Evolutionary conservation across 1,140 invertebrate species (phyloP).

Genomic region (Ooceraea biroi): DNA sequence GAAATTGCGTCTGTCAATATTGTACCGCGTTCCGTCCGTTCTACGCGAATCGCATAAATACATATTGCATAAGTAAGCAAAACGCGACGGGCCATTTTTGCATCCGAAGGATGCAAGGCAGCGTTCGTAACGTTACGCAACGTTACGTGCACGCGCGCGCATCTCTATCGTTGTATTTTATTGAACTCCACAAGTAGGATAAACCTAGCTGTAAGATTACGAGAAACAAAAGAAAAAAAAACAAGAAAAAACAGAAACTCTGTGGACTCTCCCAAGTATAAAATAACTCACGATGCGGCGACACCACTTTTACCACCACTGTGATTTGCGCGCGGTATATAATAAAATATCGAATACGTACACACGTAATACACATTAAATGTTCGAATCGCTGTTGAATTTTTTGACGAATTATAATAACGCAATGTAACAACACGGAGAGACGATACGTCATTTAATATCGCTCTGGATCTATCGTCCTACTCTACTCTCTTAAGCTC

Average conservation of each 20-base stretch:
- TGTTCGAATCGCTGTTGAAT: conserved; percentile 59
- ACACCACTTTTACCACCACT: conserved; percentile 33
- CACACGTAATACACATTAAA: conserved; percentile 35
- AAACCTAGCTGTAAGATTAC: conserved; percentile 41
- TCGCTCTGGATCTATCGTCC: conserved; percentile 45
- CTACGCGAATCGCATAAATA: conserved; percentile 35
- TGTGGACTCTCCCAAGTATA: conserved; percentile 14
- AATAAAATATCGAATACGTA: conserved; percentile 13
- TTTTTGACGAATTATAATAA: conserved; percentile 55
- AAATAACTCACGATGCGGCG: conserved; percentile 19
- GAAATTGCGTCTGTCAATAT: not conserved
- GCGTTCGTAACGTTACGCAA: conserved; percentile 1
- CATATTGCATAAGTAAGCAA: conserved; percentile 11
- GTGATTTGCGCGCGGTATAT: conserved; percentile 44
- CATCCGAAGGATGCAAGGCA: not conserved
- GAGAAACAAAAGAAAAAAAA: conserved; percentile 23
- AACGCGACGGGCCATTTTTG: conserved; percentile 37
- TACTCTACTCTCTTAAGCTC: conserved; percentile 32
- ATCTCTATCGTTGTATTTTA: conserved; percentile 44
- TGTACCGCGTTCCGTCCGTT: conserved; percentile 8
- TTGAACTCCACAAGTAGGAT: conserved; percentile 30
- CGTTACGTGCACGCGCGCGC: conserved; percentile 22
- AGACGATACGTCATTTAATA: conserved; percentile 26
- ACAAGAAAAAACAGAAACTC: conserved; percentile 5
- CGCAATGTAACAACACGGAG: conserved; percentile 25